Conservation (phyloP, 2,113 vertebrate species). For the Mesocricetus auratus region DNA sequence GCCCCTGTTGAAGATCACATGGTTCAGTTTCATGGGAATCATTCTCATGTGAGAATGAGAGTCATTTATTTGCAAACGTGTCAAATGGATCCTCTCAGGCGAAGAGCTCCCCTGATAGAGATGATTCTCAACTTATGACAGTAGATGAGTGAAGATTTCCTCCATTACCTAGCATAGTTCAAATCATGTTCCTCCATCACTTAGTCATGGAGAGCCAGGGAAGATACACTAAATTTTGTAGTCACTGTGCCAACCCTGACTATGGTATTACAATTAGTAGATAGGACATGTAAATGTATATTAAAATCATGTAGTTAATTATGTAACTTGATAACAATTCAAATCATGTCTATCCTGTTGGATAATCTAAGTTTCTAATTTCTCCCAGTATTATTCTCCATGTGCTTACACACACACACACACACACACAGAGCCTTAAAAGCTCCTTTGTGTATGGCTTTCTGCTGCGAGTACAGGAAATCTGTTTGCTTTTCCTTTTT, state of each 20-base stretch:
- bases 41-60: not conserved
- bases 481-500: not conserved
- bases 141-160: not conserved
- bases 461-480: not conserved
- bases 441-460: not conserved
- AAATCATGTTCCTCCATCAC: not conserved
- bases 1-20: not conserved
- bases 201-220: not conserved
- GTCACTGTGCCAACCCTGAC: not conserved
- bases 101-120: not conserved
- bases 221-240: not conserved
- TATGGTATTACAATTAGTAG: not conserved
- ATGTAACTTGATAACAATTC: not conserved
- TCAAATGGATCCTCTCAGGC: conserved; percentile 33
- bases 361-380: not conserved
- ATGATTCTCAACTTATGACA: not conserved
- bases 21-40: not conserved
- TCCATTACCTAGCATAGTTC: not conserved
- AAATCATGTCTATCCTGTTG: not conserved
- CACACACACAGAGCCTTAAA: too few species aligned
- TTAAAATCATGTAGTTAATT: not conserved
- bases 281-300: not conserved
- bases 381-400: not conserved
- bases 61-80: conserved; percentile 48
- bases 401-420: not conserved